Evolutionary conservation across 2,888 invertebrate genomes (phyloP).

Genomic region (Lottia scabra): DNA sequence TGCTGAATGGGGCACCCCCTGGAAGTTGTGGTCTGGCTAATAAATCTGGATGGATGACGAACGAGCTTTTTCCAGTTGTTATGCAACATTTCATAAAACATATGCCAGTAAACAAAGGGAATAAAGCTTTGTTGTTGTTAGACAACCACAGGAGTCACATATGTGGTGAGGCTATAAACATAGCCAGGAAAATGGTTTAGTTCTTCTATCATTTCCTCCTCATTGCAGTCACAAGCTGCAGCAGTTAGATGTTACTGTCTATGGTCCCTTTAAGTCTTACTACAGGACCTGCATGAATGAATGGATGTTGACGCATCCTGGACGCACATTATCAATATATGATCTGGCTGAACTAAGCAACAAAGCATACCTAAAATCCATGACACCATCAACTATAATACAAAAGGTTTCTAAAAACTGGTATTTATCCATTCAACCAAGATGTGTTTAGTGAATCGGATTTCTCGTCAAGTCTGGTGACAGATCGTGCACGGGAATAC

Average conservation of each 20-base stretch:
- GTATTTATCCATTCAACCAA: not conserved
- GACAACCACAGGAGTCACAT: not conserved
- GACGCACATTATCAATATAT: not conserved
- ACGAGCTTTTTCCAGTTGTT: not conserved
- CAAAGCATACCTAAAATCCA: not conserved
- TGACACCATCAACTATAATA: not conserved
- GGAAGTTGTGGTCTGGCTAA: not conserved
- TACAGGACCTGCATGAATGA: not conserved
- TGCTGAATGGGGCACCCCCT: not conserved
- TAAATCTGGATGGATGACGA: not conserved
- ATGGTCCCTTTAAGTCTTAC: not conserved
- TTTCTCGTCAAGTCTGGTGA: not conserved
- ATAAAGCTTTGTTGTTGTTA: not conserved
- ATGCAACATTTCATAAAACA: not conserved
- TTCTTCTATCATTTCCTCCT: not conserved
- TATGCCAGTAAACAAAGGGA: not conserved
- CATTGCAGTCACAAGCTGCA: too few relatives aligned
- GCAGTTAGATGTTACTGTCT: not conserved
- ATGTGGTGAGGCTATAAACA: not conserved
- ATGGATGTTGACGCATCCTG: constrained; percentile 10
- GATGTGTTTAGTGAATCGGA: not conserved
- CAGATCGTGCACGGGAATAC: not conserved
- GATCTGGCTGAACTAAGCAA: not conserved
- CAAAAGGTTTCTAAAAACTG: fast-evolving
- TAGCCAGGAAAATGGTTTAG: not conserved